Evolutionary conservation across 2,888 invertebrate species (phyloP).

Genomic region (Nephrotoma appendiculata): DNA sequence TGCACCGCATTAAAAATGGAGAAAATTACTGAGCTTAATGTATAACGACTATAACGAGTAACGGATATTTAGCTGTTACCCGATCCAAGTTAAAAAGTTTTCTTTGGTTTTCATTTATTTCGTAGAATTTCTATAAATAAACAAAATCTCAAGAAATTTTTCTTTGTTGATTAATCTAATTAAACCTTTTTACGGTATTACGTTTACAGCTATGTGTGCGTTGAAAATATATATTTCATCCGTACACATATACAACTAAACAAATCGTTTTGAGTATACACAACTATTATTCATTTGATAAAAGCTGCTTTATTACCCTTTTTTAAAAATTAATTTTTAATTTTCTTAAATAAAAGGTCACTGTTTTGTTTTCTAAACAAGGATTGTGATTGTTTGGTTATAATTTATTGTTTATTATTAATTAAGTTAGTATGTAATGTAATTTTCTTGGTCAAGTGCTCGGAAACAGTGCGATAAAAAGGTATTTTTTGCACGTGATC

Average conservation of each 20-base stretch:
- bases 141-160: background rate
- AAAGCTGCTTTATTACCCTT: background rate
- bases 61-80: background rate
- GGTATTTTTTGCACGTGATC: background rate
- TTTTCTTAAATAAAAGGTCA: background rate
- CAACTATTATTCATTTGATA: background rate
- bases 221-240: background rate
- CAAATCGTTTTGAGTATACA: background rate
- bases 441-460: background rate
- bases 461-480: background rate
- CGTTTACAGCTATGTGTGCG: background rate
- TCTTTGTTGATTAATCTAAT: background rate
- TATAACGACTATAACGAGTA: background rate
- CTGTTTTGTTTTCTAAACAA: background rate
- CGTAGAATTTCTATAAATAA: background rate
- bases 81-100: background rate
- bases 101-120: background rate
- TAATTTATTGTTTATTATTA: background rate
- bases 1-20: background rate
- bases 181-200: background rate
- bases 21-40: background rate
- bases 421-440: background rate
- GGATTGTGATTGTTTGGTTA: background rate
- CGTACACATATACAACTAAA: background rate
- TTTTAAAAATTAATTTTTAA: background rate